phyloP scores from a whole-genome alignment of 1,140 invertebrate species.

The Araneus ventricosus region DNA sequence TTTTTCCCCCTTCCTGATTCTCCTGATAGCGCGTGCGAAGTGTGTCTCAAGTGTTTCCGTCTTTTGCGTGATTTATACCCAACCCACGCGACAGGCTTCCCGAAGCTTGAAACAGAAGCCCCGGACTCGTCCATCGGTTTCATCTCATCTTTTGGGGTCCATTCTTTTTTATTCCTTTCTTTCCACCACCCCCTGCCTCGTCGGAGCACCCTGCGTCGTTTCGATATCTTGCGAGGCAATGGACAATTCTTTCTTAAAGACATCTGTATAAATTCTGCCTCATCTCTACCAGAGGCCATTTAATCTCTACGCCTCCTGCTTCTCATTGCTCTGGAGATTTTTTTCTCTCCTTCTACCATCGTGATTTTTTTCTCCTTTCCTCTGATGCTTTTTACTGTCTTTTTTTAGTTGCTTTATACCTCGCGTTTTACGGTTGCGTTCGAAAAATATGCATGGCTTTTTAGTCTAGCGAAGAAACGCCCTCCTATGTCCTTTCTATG shows the following conservation, averaged over 20 bases:
- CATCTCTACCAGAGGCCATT: slow-evolving; percentile 61
- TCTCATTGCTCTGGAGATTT: slow-evolving; percentile 31
- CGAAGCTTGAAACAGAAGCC: slow-evolving; percentile 64
- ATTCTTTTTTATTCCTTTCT: slow-evolving; percentile 49
- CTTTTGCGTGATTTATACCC: slow-evolving; percentile 64
- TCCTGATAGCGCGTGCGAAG: slow-evolving; percentile 63
- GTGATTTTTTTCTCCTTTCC: neutral
- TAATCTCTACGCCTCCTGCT: slow-evolving; percentile 66
- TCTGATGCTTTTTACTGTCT: neutral
- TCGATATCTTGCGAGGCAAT: slow-evolving; percentile 50
- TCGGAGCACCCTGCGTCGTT: neutral
- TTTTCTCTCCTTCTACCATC: neutral
- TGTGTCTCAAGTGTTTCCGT: slow-evolving; percentile 61
- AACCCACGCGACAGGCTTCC: slow-evolving; percentile 53
- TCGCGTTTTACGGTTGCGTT: slow-evolving; percentile 26
- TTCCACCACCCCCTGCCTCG: neutral
- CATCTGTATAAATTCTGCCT: slow-evolving; percentile 69
- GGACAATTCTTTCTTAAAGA: slow-evolving; percentile 62
- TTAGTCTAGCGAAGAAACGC: slow-evolving; percentile 12
- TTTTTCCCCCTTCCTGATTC: slow-evolving; percentile 14
- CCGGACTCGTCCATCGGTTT: slow-evolving; percentile 53
- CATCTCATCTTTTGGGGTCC: slow-evolving; percentile 63
- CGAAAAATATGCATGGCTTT: slow-evolving; percentile 49
- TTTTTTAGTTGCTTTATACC: neutral
- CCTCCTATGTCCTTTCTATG: neutral